Conservation (phyloP, 2,113 vertebrate genomes). For the Cochlearius cochlearius region DNA sequence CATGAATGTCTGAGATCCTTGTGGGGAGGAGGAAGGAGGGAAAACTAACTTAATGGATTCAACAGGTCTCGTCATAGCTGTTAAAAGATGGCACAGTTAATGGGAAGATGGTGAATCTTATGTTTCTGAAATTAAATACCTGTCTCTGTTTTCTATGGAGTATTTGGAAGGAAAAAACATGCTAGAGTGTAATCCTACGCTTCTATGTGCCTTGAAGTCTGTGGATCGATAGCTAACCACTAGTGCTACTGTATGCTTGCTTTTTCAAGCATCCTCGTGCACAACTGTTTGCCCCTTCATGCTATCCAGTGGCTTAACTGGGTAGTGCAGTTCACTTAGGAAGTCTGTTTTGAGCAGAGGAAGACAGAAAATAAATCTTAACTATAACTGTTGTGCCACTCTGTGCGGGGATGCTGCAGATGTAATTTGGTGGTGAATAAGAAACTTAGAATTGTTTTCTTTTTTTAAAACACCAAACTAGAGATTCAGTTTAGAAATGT, state of each 20-base stretch:
- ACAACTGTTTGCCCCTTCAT: neutral
- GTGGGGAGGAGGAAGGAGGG: neutral
- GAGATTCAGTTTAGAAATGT: neutral
- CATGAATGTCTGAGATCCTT: neutral
- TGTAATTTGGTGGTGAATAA: neutral
- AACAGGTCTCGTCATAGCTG: neutral
- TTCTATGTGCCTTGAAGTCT: neutral
- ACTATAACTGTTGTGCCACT: neutral
- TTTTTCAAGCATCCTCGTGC: neutral
- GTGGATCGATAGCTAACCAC: neutral
- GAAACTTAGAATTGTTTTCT: neutral
- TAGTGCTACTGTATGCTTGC: neutral
- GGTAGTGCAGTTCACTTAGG: neutral
- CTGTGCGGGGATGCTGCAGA: neutral
- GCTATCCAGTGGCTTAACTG: slow-evolving; percentile 32
- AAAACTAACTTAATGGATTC: neutral
- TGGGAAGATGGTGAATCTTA: neutral
- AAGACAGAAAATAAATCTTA: neutral
- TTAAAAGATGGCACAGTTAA: neutral
- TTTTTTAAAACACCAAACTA: neutral
- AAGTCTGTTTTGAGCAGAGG: neutral
- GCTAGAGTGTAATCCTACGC: neutral
- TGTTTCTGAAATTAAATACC: neutral
- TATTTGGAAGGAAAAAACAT: neutral
- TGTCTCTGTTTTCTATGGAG: neutral